phyloP scores from a whole-genome alignment of 2,797 vertebrate genomes.

The Alectoris magna region DNA sequence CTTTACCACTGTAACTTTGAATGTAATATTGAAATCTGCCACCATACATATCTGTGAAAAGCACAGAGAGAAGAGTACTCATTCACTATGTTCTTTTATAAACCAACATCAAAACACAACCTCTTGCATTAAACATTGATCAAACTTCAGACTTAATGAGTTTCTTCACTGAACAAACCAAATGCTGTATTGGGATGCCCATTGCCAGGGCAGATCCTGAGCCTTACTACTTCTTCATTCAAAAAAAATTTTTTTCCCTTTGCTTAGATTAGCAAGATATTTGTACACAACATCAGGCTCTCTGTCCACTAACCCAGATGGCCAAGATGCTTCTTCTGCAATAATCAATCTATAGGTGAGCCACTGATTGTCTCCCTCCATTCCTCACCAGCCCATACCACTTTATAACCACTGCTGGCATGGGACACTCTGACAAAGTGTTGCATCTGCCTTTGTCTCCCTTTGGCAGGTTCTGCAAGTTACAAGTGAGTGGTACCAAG shows the following conservation, averaged over 20 bases:
- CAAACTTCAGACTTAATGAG: slow-evolving; percentile 20
- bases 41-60: background rate
- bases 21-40: background rate
- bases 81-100: background rate
- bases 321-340: background rate
- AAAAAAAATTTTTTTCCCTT: no score
- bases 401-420: no score
- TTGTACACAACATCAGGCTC: background rate
- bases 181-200: background rate
- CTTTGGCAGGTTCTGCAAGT: background rate
- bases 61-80: background rate
- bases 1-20: background rate
- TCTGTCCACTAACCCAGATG: background rate
- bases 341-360: background rate
- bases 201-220: background rate
- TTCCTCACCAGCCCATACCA: background rate
- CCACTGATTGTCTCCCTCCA: background rate
- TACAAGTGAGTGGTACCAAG: background rate
- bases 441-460: background rate
- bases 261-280: background rate
- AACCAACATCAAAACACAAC: background rate
- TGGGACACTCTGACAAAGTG: background rate
- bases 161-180: slow-evolving; percentile 17
- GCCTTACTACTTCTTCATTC: no score
- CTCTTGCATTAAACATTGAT: slow-evolving; percentile 39